These are phyloP conservation scores for Parotocinclus haroldoi DNA, from an alignment of 2,797 vertebrate genomes.

Conservation along the genomic window DNA sequence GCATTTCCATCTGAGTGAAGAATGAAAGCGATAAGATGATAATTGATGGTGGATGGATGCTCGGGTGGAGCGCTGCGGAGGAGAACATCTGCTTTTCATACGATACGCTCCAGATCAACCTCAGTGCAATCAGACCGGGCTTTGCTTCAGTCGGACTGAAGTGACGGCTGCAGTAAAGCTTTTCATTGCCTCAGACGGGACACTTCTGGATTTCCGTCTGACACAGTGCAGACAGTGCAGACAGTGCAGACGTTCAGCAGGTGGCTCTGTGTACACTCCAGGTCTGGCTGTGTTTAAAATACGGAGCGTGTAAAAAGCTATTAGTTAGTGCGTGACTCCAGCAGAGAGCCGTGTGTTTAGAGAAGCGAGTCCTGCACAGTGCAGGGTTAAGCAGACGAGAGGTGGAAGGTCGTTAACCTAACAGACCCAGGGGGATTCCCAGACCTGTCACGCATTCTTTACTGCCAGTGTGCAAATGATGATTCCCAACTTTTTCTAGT, in stretches of 20 bases:
- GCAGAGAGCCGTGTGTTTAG: slow-evolving; percentile 18
- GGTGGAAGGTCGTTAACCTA: slow-evolving; percentile 13
- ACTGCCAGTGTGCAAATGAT: slow-evolving; percentile 25
- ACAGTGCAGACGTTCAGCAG: slow-evolving; percentile 9
- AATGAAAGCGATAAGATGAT: too few species aligned
- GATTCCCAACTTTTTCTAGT: slow-evolving; percentile 37
- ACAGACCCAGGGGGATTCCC: slow-evolving; percentile 34
- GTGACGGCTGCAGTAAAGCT: too few species aligned
- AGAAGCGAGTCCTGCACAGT: slow-evolving; percentile 6
- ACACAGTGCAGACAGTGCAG: slow-evolving; percentile 14
- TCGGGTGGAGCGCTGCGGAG: too few species aligned
- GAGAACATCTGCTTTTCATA: too few species aligned
- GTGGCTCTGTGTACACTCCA: slow-evolving; percentile 22
- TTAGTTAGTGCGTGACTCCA: slow-evolving; percentile 11
- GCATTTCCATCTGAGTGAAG: too few species aligned
- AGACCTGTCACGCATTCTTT: slow-evolving; percentile 52
- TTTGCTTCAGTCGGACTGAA: too few species aligned
- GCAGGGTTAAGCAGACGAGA: slow-evolving; percentile 13
- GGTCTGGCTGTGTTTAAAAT: slow-evolving; percentile 41
- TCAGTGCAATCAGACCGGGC: too few species aligned
- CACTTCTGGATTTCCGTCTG: background rate
- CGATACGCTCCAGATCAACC: too few species aligned
- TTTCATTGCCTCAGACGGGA: too few species aligned
- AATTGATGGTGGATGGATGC: too few species aligned
- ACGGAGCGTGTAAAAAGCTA: slow-evolving; percentile 14